Evolutionary conservation across 1,140 invertebrate species (phyloP), one percentile per base, ranked within the genome.

Genomic region (Heliothis virescens): DNA sequence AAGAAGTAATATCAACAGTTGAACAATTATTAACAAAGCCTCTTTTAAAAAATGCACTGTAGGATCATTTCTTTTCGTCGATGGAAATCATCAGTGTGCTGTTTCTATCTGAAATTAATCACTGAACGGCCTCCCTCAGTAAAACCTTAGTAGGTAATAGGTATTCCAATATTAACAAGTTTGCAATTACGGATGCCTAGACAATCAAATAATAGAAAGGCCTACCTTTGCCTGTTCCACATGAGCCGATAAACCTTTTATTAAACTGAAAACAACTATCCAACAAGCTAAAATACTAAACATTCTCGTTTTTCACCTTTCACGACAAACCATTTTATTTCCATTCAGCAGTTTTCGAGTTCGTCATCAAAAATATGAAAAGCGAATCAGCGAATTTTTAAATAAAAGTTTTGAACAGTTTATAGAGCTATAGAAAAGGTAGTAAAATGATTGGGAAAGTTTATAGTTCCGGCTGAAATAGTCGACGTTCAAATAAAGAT

Each of bases 191-290:
- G 52, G n/a, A 53, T 53, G 52, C 2, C 4, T 15, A 15, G 15
- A n/a, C 52, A n/a, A 15, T 15, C 5, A 53, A n/a, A 53, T 15
- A n/a, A 53, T 7, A n/a, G 26, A 5, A 9, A n/a, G 7, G 65
- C 41, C 83, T 85, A 90, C 90, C 83, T 91, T 91, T 52, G 87
- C 88, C n/a, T 88, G 82, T 47, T 91, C 90, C 10, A 91, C 81
- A 59, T 91, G 90, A 26, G 81, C 83, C 4, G 62, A 41, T 2
- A 52, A 16, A 16, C 16, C 48, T 59, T 60, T 50, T 7, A 79
- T 41, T 3, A 76, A 12, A 74, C 16, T n/a, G 0, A 79, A 16
- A 29, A 50, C 29, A 34, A 69, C 3, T 16, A 63, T 41, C 53
- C 11, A 7, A 65, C 4, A n/a, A 63, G 18, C 18, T 34, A 50